Conservation (phyloP, 1,140 invertebrate species). For the Solen grandis region DNA sequence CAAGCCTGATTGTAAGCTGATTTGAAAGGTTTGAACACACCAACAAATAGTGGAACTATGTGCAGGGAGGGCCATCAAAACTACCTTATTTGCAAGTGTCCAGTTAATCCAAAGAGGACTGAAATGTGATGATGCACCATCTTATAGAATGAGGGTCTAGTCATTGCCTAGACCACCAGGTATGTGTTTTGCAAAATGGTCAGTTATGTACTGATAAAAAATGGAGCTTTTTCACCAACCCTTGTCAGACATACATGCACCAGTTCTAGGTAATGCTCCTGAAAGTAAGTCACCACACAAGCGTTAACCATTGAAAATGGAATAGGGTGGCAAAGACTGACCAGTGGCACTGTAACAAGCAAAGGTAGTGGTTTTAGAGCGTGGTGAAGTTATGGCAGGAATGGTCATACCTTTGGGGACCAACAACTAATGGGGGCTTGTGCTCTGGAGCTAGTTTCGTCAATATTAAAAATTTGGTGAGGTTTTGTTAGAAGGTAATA, state of each 20-base stretch:
- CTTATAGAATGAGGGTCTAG: neutral
- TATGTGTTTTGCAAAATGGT: too few species aligned
- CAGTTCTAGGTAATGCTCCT: neutral
- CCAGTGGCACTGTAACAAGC: constrained; percentile 55
- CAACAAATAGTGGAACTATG: constrained; percentile 35
- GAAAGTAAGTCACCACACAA: neutral
- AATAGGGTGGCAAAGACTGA: constrained; percentile 17
- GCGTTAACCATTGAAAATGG: constrained; percentile 19
- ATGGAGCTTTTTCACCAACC: constrained; percentile 26
- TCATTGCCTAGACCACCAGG: neutral
- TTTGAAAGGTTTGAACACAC: too few species aligned
- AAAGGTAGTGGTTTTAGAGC: constrained; percentile 28
- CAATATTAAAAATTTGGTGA: too few species aligned
- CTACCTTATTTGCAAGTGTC: constrained; percentile 2
- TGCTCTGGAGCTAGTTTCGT: too few species aligned
- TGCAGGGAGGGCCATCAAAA: constrained; percentile 34
- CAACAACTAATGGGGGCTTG: too few species aligned
- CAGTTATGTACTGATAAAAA: too few species aligned
- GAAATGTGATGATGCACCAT: constrained; percentile 16
- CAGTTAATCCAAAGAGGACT: neutral
- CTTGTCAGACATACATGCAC: neutral
- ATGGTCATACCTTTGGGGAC: neutral
- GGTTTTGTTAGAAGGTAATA: too few species aligned
- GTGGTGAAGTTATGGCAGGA: neutral
- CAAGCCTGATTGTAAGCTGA: too few species aligned